Conservation (phyloP, 2,113 vertebrate species). For the Silurus meridionalis region DNA sequence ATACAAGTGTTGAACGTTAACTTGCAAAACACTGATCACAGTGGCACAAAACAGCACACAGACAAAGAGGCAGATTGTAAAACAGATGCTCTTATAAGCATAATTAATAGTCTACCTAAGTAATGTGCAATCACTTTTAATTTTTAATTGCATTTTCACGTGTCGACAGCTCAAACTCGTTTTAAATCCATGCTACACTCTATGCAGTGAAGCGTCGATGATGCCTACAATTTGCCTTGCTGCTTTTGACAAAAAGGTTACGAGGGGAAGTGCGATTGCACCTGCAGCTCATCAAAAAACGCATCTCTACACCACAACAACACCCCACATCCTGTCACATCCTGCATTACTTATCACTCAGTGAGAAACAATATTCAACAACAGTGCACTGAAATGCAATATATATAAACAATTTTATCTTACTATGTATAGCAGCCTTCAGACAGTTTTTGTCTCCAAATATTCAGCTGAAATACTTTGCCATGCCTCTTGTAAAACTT, state of each 20-base stretch:
- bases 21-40: background rate
- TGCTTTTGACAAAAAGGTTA: background rate
- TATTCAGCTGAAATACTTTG: no score
- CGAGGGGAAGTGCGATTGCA: slow-evolving; percentile 52
- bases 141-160: background rate
- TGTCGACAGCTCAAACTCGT: background rate
- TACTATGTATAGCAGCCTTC: no score
- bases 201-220: no score
- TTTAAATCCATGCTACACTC: background rate
- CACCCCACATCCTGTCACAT: slow-evolving; percentile 68
- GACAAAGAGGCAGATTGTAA: background rate
- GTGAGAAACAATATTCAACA: slow-evolving; percentile 10
- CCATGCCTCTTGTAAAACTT: no score
- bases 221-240: background rate
- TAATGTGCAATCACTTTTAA: background rate
- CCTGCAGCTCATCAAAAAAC: slow-evolving; percentile 57
- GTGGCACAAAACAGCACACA: background rate
- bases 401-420: background rate
- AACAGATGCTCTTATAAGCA: background rate
- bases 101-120: background rate
- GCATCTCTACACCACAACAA: slow-evolving; percentile 4
- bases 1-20: background rate
- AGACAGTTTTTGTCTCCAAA: no score
- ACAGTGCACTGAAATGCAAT: background rate
- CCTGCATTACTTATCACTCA: slow-evolving; percentile 50